Conservation (phyloP, 2,888 invertebrate genomes). For the Agrochola circellaris region DNA sequence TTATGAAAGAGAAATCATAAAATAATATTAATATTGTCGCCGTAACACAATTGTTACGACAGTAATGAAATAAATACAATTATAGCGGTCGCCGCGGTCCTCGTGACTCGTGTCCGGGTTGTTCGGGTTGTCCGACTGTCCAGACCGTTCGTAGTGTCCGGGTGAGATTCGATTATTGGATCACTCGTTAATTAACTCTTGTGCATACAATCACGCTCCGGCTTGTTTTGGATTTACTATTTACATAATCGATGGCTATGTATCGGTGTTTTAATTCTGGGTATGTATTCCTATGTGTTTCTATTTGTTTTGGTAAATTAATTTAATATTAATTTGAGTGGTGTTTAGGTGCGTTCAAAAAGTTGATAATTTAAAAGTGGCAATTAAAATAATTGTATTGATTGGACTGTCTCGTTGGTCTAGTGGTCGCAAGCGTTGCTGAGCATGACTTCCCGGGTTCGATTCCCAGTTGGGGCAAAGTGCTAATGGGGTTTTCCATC, state of each 20-base stretch:
- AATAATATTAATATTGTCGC: constrained; percentile 45
- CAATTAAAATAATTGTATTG: constrained; percentile 2
- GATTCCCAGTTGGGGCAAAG: background rate
- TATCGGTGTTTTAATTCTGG: constrained; percentile 21
- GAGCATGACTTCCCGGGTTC: background rate
- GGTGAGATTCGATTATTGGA: constrained; percentile 67
- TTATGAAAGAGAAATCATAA: constrained; percentile 28
- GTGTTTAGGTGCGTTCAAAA: background rate
- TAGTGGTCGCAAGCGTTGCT: background rate
- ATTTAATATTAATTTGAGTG: constrained; percentile 29
- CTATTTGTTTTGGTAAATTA: constrained; percentile 42
- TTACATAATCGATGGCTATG: constrained; percentile 57
- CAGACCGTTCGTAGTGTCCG: constrained; percentile 31
- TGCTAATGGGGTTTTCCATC: background rate
- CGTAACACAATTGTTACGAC: constrained; percentile 42
- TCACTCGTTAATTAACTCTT: constrained; percentile 70
- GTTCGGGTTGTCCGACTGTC: constrained; percentile 22
- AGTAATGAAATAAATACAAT: constrained; percentile 61
- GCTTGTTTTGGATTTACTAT: constrained; percentile 64
- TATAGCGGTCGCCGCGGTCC: constrained; percentile 37
- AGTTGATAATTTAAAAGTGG: background rate
- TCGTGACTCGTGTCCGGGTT: constrained; percentile 27
- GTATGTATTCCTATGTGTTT: constrained; percentile 28
- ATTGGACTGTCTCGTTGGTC: background rate
- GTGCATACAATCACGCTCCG: constrained; percentile 66